Base-by-base conservation (phyloP, 2,113 vertebrate species). In the Mustela lutreola region DNA sequence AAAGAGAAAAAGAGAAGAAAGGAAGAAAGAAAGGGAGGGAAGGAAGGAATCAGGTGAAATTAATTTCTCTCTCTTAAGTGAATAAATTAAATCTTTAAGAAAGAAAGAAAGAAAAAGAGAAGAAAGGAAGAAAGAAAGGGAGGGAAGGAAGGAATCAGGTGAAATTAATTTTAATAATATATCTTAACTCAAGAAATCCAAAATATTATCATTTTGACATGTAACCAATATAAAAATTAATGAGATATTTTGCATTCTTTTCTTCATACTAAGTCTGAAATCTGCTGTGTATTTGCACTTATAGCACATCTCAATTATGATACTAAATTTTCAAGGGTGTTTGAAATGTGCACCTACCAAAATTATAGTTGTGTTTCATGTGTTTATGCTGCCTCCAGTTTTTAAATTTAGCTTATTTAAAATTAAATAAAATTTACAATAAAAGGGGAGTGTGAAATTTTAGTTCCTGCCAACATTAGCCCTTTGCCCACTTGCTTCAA, bases 251-350 rank as follows among this genome's bases (percentile, higher is more conserved):
- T 31, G 63, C 16, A 15, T 50, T 78, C 28, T 80, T 78, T 67
- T 58, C 80, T 94, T 94, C 31, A 53, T 85, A 81, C 63, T 75
- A 31, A 65, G 89, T 79, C 24, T 80, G 31, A 81, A 58, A 85
- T 85, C 45, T 86, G 45, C 36, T 89, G 19, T 82, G 19, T 73
- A 56, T 89, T 79, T 56, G n/a, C 10, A 92, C 16, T 42, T 71
- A 70, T 0, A 86, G 7, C 18, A 33, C 12, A 28, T 81, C 73
- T 67, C 73, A 65, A n/a, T 48, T 62, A 50, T 39, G 21, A 95
- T 7, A 16, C 21, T 88, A 67, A 78, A 42, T 89, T 67, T 86
- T 92, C 79, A 84, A 92, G 39, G 10, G 28, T 92, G 60, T 76
- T 12, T 80, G 39, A 92, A 82, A 88, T 39, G 65, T 86, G 50